Evolutionary conservation across 2,113 vertebrate genomes (phyloP), one percentile per base, ranked within the genome.

Genomic region (Aleadryas rufinucha): DNA sequence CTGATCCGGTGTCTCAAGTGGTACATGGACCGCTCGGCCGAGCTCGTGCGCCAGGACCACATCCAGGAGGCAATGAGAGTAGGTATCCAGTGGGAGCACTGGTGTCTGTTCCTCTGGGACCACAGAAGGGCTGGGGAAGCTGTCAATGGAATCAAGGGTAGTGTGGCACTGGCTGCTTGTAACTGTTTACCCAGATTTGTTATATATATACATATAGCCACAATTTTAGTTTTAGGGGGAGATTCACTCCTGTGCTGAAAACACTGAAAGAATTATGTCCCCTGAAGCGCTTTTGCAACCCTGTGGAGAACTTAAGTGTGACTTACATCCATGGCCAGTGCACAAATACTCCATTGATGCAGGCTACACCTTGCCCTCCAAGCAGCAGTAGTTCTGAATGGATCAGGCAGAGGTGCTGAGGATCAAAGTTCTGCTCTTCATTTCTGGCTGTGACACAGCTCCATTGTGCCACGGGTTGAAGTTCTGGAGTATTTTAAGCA

Each of bases 11-110:
- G 99, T 96, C 96, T 99, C 92, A 99, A 99, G 97, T 99, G 99
- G 99, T 99, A 99, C 97, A 99, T 99, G 99, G 99, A 99, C 93
- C 99, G 99, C 50, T 99, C 99, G 18, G 99, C 99, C 35, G 99
- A 99, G 97, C 98, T 99, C 21, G 98, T 99, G 16, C 97, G 99
- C 64, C 99, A 99, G 65, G 99, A 99, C 92, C 99, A 99, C 98
- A 99, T 99, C 85, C 99, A 99, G 97, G 99, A 99, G 65, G 99
- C 99, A 4, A 99, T 99, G 99, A 98, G 99, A 95, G 99, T 99
- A 96, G 95, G 97, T 97, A n/a, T 53, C 65, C 22, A 6, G 0
- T 7, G 4, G 2, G 4, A 22, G 7, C 11, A 17, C 13, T 28
- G 13, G 7, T 31, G 9, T 1, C 68, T 31, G 8, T 6, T 72